Base-by-base conservation (phyloP, 2,888 invertebrate species). In the Sarcophaga caerulescens region DNA sequence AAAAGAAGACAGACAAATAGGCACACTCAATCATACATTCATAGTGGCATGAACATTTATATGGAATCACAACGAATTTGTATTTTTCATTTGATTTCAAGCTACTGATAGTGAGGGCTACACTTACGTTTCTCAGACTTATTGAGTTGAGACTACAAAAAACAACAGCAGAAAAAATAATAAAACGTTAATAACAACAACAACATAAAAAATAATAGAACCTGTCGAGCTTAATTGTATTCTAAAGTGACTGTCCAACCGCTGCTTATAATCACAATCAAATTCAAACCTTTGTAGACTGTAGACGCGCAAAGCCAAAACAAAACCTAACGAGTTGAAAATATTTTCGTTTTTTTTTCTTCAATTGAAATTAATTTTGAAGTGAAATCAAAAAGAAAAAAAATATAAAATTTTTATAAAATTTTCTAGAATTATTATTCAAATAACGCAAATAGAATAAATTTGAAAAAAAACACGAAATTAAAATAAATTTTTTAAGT, bases 241-340 rank as follows among this genome's bases (percentile, higher is more conserved):
- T 85, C 82, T 63, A 85, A 85, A 85, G 63, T 79, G 60, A 80
- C 85, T 77, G 83, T 85, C 81, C 79, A 65, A 87, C 81, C 85
- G 87, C 47, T 65, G 11, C 60, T 19, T 81, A 85, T 78, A 81
- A 84, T 75, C 70, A 71, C 65, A 84, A 70, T 66, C 88, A 87
- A 88, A 87, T 88, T 66, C 88, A 88, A 88, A 87, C 88, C 88
- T 85, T 85, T 87, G 87, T 85, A 87, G 84, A 82, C 87, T 85
- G 82, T 84, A 87, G 87, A 87, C 87, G 85, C 87, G 84, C 85
- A 87, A 84, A 87, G 87, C 84, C 77, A 78, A 25, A 80, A 71
- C 65, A 74, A 70, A 78, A 21, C 68, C 65, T 19, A 47, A 85
- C 83, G 80, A 70, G 68, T 80, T 82, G 25, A 71, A 60, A 45